Evolutionary conservation across 2,888 invertebrate species (phyloP).

Genomic region (Hemistola chrysoprasaria): DNA sequence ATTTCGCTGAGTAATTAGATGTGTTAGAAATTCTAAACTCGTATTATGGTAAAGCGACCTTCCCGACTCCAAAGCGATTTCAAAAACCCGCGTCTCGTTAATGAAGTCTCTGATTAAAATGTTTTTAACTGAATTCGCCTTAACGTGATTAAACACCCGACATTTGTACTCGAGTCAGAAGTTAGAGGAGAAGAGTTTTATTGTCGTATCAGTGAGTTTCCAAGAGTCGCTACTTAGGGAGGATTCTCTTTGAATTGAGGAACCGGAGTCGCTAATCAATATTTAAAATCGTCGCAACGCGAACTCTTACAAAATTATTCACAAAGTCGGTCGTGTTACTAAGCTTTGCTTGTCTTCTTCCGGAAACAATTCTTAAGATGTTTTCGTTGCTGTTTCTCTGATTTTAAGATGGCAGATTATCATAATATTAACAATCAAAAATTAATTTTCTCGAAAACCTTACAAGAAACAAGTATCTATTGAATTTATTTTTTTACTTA

Average conservation of each 20-base stretch:
- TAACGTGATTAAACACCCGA: slow-evolving; percentile 35
- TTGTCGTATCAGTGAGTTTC: slow-evolving; percentile 34
- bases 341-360: not conserved
- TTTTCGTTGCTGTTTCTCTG: too few relatives aligned
- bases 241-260: slow-evolving; percentile 19
- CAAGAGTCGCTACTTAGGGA: slow-evolving; percentile 22
- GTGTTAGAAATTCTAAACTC: too few relatives aligned
- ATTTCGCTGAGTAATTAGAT: not conserved
- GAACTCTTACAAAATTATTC: slow-evolving; percentile 1
- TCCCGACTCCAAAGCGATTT: not conserved
- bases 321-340: not conserved
- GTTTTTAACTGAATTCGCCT: slow-evolving; percentile 37
- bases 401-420: too few relatives aligned
- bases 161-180: slow-evolving; percentile 28
- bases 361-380: too few relatives aligned
- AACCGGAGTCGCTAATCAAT: slow-evolving; percentile 21
- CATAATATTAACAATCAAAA: too few relatives aligned
- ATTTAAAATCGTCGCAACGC: slow-evolving; percentile 18
- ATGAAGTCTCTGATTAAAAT: slow-evolving; percentile 38
- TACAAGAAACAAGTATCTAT: too few relatives aligned
- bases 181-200: slow-evolving; percentile 27
- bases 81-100: slow-evolving; percentile 20
- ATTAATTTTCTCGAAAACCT: too few relatives aligned
- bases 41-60: not conserved
- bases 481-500: too few relatives aligned